Base-by-base conservation (phyloP, 1,140 invertebrate species). In the Chelonus insularis region DNA sequence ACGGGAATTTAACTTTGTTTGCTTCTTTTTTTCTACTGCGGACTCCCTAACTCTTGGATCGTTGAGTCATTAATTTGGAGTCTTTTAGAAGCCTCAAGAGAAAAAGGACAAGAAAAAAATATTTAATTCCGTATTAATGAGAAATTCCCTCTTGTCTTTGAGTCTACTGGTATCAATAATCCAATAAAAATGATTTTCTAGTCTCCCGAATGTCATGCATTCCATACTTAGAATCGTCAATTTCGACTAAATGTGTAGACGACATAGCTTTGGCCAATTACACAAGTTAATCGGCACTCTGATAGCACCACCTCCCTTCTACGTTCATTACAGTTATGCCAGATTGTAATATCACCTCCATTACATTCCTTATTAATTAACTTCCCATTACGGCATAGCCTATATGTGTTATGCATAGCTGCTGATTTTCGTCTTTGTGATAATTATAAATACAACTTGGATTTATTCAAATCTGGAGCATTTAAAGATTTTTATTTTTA, bases 1-100 rank as follows among this genome's bases (percentile, higher is more conserved):
- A 48, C 58, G 60, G 57, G 57, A 63, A 61, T 37, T 60, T 67
- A 68, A 69, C 64, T 72, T 68, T 65, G 67, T 72, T 70, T 70
- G 65, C 63, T 62, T 64, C 57, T 20, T 41, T 45, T 25, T 12
- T 45, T 54, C 52, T 36, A 36, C 25, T 23, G 29, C 16, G 6
- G 12, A 11, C 32, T 1, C 47, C 45, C 34, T 25, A 48, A 48
- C 23, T 48, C 45, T 23, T 48, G 9, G 21, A 12, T 48, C 2
- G 7, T n/a, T 23, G 9, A 18, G 21, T 18, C 23, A 29, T 48
- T 48, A 23, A 48, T 48, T 48, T 25, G 5, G 23, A 48, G 45
- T 48, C 55, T 45, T 57, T 57, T 45, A 43, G 45, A 57, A 45
- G 39, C 23, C 39, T 45, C 55, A 4, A 21, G 21, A 23, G 55